Evolutionary conservation across 1,140 invertebrate species (phyloP), one percentile per base, ranked within the genome.

Genomic region (Leptopilina clavipes): DNA sequence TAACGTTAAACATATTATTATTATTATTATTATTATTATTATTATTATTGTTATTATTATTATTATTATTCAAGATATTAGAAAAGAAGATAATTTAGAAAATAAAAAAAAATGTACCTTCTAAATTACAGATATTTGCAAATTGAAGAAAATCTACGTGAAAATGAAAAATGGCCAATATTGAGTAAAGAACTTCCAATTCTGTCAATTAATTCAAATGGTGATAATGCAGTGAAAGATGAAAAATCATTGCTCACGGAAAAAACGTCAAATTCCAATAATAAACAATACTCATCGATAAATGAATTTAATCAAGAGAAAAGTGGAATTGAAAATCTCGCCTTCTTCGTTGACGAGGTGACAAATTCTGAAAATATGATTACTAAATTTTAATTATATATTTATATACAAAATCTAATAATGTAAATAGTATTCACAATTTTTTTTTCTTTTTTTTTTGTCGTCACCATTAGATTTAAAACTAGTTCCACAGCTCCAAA

Each of bases 71-170:
- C n/a, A n/a, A n/a, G n/a, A n/a, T n/a, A n/a, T n/a, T n/a, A n/a
- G n/a, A n/a, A n/a, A n/a, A n/a, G n/a, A n/a, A n/a, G n/a, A n/a
- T n/a, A n/a, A n/a, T n/a, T n/a, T n/a, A n/a, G n/a, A n/a, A n/a
- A n/a, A n/a, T n/a, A n/a, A n/a, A n/a, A n/a, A n/a, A n/a, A n/a
- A n/a, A n/a, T n/a, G n/a, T n/a, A n/a, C n/a, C n/a, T n/a, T n/a
- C n/a, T n/a, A n/a, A n/a, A n/a, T n/a, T n/a, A n/a, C 19, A 65
- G 59, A 14, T 93, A 93, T 86, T 77, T 93, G 40, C 88, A 72
- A 3, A 74, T 92, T 5, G 88, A 92, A 52, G 76, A 88, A 3
- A 88, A 91, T 65, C 75, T 93, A 0, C 84, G 84, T 43, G 84
- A 85, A 3, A 76, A 83, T 56, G 59, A 75, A 1, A 81, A 78